Evolutionary conservation across 2,113 vertebrate species (phyloP).

Genomic region (Herpailurus yagouaroundi): DNA sequence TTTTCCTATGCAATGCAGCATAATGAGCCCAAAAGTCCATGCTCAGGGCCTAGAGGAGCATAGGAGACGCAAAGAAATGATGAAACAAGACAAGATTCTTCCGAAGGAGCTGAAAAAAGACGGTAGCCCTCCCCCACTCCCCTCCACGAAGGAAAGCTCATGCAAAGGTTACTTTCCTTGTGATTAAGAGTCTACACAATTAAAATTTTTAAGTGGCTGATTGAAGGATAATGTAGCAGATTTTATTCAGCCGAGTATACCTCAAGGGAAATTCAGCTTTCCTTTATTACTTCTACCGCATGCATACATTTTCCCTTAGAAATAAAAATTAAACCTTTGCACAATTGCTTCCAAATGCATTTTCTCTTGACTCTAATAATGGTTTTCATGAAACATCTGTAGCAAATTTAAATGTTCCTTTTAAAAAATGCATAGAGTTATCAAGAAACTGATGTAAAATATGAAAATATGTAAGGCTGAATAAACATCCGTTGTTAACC

Average conservation of each 20-base stretch:
- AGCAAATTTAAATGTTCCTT: constrained; percentile 66
- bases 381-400: constrained; percentile 59
- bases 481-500: neutral
- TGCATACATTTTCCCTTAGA: constrained; percentile 56
- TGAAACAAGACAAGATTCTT: constrained; percentile 22
- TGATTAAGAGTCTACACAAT: constrained; percentile 72
- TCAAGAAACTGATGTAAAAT: constrained; percentile 42
- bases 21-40: neutral
- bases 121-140: neutral
- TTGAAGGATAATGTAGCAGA: constrained; percentile 69
- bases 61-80: neutral
- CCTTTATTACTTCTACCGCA: constrained; percentile 72
- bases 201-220: constrained; percentile 71
- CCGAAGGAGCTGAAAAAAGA: neutral
- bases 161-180: constrained; percentile 41
- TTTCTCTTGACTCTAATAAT: constrained; percentile 65
- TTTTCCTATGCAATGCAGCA: neutral
- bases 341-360: constrained; percentile 60
- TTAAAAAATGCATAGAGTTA: constrained; percentile 17
- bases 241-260: constrained; percentile 63
- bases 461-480: neutral
- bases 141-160: constrained; percentile 5
- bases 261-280: constrained; percentile 63
- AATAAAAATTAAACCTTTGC: constrained; percentile 70
- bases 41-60: neutral